Conservation (phyloP, 2,888 invertebrate genomes). For the Amblyteles armatorius region DNA sequence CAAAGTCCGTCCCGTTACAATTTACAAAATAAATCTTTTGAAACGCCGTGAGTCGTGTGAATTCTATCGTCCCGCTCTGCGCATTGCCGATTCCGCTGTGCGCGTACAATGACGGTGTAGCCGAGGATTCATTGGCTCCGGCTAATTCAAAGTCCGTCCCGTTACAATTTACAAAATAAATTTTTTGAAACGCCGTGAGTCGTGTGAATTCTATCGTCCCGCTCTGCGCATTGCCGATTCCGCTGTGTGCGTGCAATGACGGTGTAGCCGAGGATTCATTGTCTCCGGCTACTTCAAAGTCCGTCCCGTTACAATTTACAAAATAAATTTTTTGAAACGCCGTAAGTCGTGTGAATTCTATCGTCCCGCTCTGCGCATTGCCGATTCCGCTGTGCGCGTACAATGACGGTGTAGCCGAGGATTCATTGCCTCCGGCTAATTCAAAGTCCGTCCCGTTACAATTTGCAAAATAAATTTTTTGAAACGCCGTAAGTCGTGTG, state of each 20-base stretch:
- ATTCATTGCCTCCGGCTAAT: background rate
- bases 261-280: background rate
- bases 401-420: background rate
- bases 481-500: background rate
- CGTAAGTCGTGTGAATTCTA: background rate
- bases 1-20: too few species aligned
- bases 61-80: constrained; percentile 31
- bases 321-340: too few species aligned
- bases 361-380: constrained; percentile 29
- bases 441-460: too few species aligned
- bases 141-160: too few species aligned
- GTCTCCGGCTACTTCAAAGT: background rate
- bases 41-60: background rate
- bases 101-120: background rate
- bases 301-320: too few species aligned
- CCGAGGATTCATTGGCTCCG: background rate
- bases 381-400: background rate
- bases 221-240: constrained; percentile 2
- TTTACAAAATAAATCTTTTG: too few species aligned
- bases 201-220: constrained; percentile 25
- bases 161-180: too few species aligned
- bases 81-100: background rate
- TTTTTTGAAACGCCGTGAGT: background rate
- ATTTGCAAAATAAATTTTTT: too few species aligned
- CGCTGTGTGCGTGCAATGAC: background rate